Conservation (phyloP, 2,888 invertebrate genomes). For the Tridacna gigas region DNA sequence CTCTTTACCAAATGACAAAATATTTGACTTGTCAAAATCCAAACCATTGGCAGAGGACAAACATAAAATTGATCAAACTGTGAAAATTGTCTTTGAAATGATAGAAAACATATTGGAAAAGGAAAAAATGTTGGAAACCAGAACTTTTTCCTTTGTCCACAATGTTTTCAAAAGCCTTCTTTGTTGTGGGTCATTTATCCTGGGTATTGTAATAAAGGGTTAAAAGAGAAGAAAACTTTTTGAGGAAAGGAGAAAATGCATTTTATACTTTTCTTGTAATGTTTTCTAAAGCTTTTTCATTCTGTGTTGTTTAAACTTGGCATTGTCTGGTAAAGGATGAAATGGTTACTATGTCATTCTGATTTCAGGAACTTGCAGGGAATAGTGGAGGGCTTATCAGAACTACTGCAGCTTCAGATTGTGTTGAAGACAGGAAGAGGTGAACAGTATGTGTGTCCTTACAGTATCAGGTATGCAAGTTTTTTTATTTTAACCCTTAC, state of each 20-base stretch:
- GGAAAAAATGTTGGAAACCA: not conserved
- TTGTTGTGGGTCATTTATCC: no score
- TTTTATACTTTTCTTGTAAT: no score
- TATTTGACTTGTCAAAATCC: no score
- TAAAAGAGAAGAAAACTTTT: not conserved
- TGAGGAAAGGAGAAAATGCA: no score
- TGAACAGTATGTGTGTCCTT: constrained; percentile 67
- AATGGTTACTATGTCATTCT: no score
- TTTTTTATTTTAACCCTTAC: no score
- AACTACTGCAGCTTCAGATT: constrained; percentile 67
- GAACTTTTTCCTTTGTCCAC: not conserved
- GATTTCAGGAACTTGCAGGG: constrained; percentile 69
- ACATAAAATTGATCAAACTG: no score
- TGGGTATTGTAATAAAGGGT: not conserved
- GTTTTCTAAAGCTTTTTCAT: no score
- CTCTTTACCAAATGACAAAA: no score
- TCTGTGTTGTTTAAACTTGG: no score
- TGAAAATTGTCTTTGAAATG: not conserved
- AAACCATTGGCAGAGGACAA: no score
- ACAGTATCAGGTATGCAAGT: constrained; percentile 62
- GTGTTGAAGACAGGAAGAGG: constrained; percentile 44
- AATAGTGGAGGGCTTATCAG: constrained; percentile 62
- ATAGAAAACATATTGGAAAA: not conserved
- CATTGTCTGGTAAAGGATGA: no score
- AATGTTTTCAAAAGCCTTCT: not conserved